These are phyloP conservation scores for Notechis scutatus DNA, from an alignment of 2,113 vertebrate genomes.

Conservation along the genomic window DNA sequence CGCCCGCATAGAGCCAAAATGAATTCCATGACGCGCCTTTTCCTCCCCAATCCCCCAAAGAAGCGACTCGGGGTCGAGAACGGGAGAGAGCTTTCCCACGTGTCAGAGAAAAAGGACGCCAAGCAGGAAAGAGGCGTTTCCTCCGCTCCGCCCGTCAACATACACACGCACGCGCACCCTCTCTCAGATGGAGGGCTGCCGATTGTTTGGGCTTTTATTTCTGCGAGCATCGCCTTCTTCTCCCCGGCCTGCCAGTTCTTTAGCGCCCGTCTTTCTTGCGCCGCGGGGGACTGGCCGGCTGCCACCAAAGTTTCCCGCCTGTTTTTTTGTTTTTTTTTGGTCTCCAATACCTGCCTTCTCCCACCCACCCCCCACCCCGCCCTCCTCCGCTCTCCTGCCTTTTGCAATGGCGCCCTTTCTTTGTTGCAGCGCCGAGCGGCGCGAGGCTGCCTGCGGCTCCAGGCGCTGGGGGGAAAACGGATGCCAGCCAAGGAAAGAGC, in stretches of 20 bases:
- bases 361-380: too few species aligned
- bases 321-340: neutral
- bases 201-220: neutral
- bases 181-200: neutral
- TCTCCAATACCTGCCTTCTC: conserved; percentile 6
- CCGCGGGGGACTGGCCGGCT: neutral
- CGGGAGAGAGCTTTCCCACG: neutral
- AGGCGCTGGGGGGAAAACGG: neutral
- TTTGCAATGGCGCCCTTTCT: neutral
- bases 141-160: neutral
- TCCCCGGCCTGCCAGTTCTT: neutral
- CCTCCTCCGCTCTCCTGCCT: neutral
- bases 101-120: neutral
- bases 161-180: neutral
- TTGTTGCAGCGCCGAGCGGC: neutral
- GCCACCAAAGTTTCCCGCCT: neutral
- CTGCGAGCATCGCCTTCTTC: neutral
- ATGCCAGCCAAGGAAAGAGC: neutral
- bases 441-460: neutral
- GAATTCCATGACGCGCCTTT: neutral
- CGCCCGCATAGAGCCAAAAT: neutral
- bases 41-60: neutral
- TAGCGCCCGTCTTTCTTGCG: neutral
- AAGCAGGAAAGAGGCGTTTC: neutral
- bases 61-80: neutral